Evolutionary conservation across 2,113 vertebrate genomes (phyloP).

Genomic region (Tetraodon nigroviridis): DNA sequence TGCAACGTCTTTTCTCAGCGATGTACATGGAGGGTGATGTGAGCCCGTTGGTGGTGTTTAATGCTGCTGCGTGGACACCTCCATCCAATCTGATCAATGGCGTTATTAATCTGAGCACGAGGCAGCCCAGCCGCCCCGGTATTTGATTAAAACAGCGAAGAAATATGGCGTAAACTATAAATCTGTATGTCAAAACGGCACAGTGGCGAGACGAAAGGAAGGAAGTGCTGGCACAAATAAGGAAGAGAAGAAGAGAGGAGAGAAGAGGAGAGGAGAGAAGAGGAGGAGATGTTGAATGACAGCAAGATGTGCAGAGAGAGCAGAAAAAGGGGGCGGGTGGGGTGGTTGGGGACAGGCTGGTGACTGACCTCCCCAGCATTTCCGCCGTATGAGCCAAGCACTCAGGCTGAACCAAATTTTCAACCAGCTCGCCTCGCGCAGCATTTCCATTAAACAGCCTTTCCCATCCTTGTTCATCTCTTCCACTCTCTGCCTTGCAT

Average conservation of each 20-base stretch:
- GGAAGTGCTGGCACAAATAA: constrained; percentile 42
- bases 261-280: constrained; percentile 22
- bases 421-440: constrained; percentile 50
- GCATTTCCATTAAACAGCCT: constrained; percentile 30
- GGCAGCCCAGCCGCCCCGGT: constrained; percentile 64
- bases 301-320: constrained; percentile 19
- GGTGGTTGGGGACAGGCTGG: constrained; percentile 14
- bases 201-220: constrained; percentile 44
- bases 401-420: constrained; percentile 65
- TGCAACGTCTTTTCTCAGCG: constrained; percentile 49
- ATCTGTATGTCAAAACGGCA: constrained; percentile 76
- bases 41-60: background rate
- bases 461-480: constrained; percentile 20
- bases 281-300: constrained; percentile 30
- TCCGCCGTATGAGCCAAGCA: constrained; percentile 54
- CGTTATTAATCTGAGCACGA: constrained; percentile 76
- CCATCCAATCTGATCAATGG: constrained; percentile 79
- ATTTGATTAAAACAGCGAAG: constrained; percentile 81
- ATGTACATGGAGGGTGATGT: constrained; percentile 2
- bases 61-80: constrained; percentile 55
- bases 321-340: background rate
- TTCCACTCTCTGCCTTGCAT: background rate
- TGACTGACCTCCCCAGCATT: constrained; percentile 66
- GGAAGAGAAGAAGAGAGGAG: constrained; percentile 13
- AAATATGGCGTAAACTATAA: constrained; percentile 79